Percentiles rank a stretch among this genome's conserved stretches.
Evolutionary conservation across 2,888 invertebrate genomes (phyloP).

Genomic region (Cerastis leucographa): DNA sequence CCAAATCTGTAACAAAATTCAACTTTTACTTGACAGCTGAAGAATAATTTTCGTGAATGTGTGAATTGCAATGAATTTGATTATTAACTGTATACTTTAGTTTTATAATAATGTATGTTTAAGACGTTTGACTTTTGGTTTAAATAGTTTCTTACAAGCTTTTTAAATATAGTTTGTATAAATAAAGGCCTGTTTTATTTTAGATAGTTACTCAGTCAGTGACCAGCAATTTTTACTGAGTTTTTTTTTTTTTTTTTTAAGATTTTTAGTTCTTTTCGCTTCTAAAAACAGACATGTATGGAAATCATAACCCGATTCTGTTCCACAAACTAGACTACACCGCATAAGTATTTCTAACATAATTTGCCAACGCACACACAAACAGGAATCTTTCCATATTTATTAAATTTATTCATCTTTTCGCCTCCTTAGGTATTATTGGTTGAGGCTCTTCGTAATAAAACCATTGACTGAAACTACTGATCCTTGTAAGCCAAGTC

Average conservation of each 20-base stretch:
- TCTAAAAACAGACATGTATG: background rate
- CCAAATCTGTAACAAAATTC: background rate
- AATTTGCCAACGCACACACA: background rate
- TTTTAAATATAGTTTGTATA: slow-evolving; percentile 75
- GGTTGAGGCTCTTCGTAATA: too few species aligned
- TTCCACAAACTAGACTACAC: background rate
- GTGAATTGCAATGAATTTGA: slow-evolving; percentile 71
- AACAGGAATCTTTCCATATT: too few species aligned
- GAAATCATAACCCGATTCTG: background rate
- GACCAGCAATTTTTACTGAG: too few species aligned
- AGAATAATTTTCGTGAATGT: slow-evolving; percentile 52
- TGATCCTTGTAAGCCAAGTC: too few species aligned
- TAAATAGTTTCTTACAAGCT: slow-evolving; percentile 75
- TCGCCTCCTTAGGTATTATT: too few species aligned
- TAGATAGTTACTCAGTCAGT: too few species aligned
- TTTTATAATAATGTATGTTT: slow-evolving; percentile 79
- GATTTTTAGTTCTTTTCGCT: background rate
- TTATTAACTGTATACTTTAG: slow-evolving; percentile 76
- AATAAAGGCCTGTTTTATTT: slow-evolving; percentile 44
- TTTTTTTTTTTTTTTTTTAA: too few species aligned
- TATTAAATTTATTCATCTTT: too few species aligned
- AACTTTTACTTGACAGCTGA: background rate
- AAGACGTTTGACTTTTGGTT: slow-evolving; percentile 80
- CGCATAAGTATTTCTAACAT: background rate
- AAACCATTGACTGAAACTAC: too few species aligned